Base-by-base conservation (phyloP, 2,888 invertebrate genomes). In the Parelbella ahira region DNA sequence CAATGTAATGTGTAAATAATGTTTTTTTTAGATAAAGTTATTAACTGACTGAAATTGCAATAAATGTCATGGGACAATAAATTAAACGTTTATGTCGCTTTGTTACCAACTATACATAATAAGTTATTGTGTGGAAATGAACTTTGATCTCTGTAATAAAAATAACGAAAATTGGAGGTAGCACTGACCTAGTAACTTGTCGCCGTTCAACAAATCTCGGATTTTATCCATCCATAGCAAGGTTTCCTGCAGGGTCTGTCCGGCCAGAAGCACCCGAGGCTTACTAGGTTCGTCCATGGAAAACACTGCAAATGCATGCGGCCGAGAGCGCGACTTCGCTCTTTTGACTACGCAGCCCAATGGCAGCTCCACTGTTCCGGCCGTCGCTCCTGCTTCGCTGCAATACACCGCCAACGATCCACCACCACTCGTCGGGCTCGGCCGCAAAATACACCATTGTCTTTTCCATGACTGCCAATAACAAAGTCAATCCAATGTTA, bases 171-270 rank as follows among this genome's bases (percentile, higher is more conserved):
- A 23, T 15, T 8, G 42, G 12, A 21, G 42, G 33, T 34, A 34
- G 34, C 27, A 63, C 71, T 76, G 45, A 86, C 82, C 66, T 51
- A 72, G 54, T 58, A 76, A 46, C 58, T 82, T 68, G 66, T 75
- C 60, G 55, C 82, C 69, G 62, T 80, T 64, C 11, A 92, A 58
- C 49, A 91, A 73, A 45, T 79, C 71, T 46, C 89, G 76, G 29
- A 92, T 89, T 48, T 89, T 90, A 5, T 89, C 83, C 90, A 93
- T 93, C 93, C 93, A 93, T 33, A 83, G 62, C 56, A 93, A 92
- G 3, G 90, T 88, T 46, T 93, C 92, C 9, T 89, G 89, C 49
- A 91, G 90, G 0, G 90, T 90, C 38, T 71, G 83, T 0, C 92
- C 92, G 0, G 92, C 91, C 44, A 93, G 80, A 48, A 92, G 90